phyloP scores from a whole-genome alignment of 2,113 vertebrate species.

The Myotis davidii region DNA sequence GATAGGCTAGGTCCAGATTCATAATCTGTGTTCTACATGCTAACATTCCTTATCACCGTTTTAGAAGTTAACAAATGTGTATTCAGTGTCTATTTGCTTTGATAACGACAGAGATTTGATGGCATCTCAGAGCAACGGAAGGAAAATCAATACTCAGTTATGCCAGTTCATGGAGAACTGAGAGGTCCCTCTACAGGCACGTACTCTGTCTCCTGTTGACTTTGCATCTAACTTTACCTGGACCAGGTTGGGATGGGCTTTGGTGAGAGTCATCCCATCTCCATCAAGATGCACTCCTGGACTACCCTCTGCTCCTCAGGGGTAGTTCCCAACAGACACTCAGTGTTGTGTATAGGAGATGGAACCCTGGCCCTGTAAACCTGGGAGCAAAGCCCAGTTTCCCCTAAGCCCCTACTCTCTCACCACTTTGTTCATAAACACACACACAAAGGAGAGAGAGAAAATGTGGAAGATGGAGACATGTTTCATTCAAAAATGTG shows the following conservation, averaged over 20 bases:
- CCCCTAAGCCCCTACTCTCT: background rate
- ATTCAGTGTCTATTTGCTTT: background rate
- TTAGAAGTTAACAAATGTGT: background rate
- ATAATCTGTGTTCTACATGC: background rate
- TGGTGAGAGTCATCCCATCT: background rate
- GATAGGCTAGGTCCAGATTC: background rate
- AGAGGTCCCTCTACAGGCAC: background rate
- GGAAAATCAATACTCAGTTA: background rate
- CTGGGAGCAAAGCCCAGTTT: background rate
- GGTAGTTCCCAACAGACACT: background rate
- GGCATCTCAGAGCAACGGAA: background rate
- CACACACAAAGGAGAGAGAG: background rate
- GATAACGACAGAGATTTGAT: background rate
- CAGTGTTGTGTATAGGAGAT: background rate
- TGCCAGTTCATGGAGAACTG: background rate
- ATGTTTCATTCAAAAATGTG: background rate
- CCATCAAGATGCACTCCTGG: background rate
- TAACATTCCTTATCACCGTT: background rate
- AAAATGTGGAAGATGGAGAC: background rate
- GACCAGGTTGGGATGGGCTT: background rate
- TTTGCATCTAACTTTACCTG: background rate
- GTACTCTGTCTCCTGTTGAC: fast-evolving
- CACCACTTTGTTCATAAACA: background rate
- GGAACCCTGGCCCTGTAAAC: no score
- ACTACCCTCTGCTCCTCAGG: background rate